Conservation (phyloP, 2,113 vertebrate genomes). For the Hippocampus abdominalis region DNA sequence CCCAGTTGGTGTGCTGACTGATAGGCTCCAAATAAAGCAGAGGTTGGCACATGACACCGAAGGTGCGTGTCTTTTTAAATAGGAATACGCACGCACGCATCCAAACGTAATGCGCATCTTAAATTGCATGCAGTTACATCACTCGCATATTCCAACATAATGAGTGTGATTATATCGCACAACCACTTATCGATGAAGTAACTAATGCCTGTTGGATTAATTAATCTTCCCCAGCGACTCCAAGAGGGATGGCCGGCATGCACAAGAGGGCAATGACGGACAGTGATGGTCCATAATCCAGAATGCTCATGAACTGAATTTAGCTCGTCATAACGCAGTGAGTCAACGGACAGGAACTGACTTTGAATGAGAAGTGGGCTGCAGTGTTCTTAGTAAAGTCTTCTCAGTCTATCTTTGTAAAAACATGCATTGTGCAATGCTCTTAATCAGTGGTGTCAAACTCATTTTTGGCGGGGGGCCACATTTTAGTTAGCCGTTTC, state of each 20-base stretch:
- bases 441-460: too few relatives aligned
- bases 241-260: not conserved
- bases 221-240: not conserved
- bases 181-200: not conserved
- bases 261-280: not conserved
- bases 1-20: slow-evolving; percentile 55
- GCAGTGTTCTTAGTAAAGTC: too few relatives aligned
- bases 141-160: not conserved
- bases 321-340: not conserved
- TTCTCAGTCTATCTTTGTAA: too few relatives aligned
- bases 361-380: too few relatives aligned
- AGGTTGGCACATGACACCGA: slow-evolving; percentile 53
- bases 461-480: too few relatives aligned
- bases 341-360: not conserved
- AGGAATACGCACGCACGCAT: slow-evolving; percentile 8
- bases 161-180: not conserved
- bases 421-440: too few relatives aligned
- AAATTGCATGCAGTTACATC: not conserved
- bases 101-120: slow-evolving; percentile 5
- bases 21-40: slow-evolving; percentile 57
- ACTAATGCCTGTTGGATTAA: not conserved
- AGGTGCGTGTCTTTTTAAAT: slow-evolving; percentile 33
- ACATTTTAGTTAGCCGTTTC: too few relatives aligned
- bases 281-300: not conserved
- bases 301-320: not conserved